Conservation (phyloP, 35 echinoderm and acorn worm species). For the Heliocidaris tuberculata region DNA sequence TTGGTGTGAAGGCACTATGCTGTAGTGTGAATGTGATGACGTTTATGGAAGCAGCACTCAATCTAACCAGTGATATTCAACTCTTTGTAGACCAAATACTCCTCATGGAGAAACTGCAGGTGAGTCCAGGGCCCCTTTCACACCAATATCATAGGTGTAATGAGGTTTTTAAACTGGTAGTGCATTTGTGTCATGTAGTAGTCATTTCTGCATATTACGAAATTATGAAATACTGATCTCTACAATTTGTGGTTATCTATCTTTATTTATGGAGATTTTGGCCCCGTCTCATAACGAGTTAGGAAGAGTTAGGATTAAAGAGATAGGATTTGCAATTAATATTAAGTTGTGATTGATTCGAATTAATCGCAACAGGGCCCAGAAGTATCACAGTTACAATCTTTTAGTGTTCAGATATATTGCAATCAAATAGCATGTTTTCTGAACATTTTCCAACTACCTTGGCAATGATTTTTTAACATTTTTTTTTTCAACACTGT, state of each 20-base stretch:
- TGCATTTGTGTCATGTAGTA: neutral
- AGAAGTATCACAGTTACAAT: neutral
- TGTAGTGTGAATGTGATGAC: constrained; percentile 70
- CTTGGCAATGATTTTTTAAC: no score
- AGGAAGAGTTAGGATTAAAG: no score
- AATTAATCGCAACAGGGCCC: no score
- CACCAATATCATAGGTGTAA: no score
- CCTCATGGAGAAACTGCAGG: constrained; percentile 80
- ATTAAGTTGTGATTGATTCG: no score
- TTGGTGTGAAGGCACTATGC: constrained; percentile 53
- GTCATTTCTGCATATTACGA: neutral
- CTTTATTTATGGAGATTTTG: no score
- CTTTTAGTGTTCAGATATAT: neutral
- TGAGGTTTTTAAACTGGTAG: neutral
- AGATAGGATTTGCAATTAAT: no score
- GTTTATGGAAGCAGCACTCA: constrained; percentile 84
- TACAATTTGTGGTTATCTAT: no score
- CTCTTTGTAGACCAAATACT: constrained; percentile 85
- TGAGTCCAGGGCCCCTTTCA: neutral
- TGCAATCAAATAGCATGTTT: no score
- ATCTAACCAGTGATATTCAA: constrained; percentile 81
- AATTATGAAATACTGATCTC: neutral
- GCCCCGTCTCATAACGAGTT: no score
- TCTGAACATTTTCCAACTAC: no score
- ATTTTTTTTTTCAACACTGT: no score